Evolutionary conservation across 2,113 vertebrate genomes (phyloP), one percentile per base, ranked within the genome.

Genomic region (Eublepharis macularius): DNA sequence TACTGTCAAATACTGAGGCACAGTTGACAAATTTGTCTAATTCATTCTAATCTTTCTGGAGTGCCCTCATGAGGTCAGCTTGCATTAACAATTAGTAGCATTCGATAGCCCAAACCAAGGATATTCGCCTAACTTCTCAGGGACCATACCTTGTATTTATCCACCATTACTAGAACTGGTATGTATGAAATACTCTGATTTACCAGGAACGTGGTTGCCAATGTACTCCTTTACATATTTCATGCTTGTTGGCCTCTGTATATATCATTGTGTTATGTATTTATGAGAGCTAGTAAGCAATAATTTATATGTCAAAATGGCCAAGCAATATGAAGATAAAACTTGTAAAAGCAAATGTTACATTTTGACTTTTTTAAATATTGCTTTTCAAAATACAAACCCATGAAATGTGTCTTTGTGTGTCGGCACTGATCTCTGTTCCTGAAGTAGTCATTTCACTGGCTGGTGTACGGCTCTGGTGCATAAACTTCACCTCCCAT

Each of bases 231-330:
- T 94, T 93, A 89, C 86, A 75, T 93, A 86, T 89, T 87, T 90
- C 87, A 82, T 91, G 95, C 95, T 95, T 94, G 91, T 93, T 93
- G 94, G 93, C 95, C 90, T 96, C 95, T 97, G 96, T 97, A 95
- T 84, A 96, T 96, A 96, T 87, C 87, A 95, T 86, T 85, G 91
- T 96, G 93, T 94, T 54, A 93, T 95, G 93, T 96, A 96, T 96
- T 96, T 96, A 96, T 97, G 92, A 80, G 90, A 94, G 96, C 94
- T 97, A 95, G 96, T 94, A 95, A 97, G 97, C 97, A 97, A 97
- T 97, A 97, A 97, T 96, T 97, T 97, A 96, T 96, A 96, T 96
- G 96, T 97, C 94, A 94, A 96, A 96, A 96, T 95, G 93, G 94
- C 94, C 94, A 95, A 96, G 96, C 96, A 97, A 97, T 97, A 96